Evolutionary conservation across 1,140 invertebrate genomes (phyloP), one percentile per base, ranked within the genome.

Genomic region (Rhyacophila brunnea): DNA sequence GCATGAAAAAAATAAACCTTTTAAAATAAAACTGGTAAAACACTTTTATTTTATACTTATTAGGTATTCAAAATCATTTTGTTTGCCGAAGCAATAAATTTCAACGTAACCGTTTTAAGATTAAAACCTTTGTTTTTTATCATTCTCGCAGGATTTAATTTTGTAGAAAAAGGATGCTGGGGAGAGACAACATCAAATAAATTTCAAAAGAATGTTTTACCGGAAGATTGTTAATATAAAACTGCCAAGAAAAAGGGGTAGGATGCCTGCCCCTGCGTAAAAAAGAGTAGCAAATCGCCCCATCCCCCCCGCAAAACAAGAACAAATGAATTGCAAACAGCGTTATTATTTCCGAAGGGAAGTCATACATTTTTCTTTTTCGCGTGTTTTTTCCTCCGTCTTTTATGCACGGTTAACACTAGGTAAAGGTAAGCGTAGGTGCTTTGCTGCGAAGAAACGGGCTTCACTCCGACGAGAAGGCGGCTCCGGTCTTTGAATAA

Each of bases 301-400:
- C 51, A 44, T 32, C n/a, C 53, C 36, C 45, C 42, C 7, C 11
- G 9, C 40, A 62, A 44, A 62, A 58, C 54, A 57, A 48, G 58
- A 49, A 65, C 63, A 65, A 65, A 65, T 65, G 63, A 65, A 65
- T 65, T 62, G 59, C 63, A 65, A 65, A 62, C 63, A 65, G 63
- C 63, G 56, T 65, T 65, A 65, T 65, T 65, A 65, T 65, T 62
- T 65, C 63, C 55, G 50, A 62, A 58, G 56, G 59, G 59, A 65
- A 65, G 63, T 62, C 63, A 46, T 65, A 62, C 40, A 59, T 61
- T 65, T 65, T 60, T 62, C 54, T 58, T 44, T 40, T 49, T 50
- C 45, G 28, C 20, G 23, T 58, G 48, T 52, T 61, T 54, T 61
- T 61, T 17, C 46, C 28, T 40, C 15, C 23, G 32, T 57, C 59